Evolutionary conservation across 2,797 vertebrate species (phyloP).

Genomic region (Poeciliopsis presidionis): DNA sequence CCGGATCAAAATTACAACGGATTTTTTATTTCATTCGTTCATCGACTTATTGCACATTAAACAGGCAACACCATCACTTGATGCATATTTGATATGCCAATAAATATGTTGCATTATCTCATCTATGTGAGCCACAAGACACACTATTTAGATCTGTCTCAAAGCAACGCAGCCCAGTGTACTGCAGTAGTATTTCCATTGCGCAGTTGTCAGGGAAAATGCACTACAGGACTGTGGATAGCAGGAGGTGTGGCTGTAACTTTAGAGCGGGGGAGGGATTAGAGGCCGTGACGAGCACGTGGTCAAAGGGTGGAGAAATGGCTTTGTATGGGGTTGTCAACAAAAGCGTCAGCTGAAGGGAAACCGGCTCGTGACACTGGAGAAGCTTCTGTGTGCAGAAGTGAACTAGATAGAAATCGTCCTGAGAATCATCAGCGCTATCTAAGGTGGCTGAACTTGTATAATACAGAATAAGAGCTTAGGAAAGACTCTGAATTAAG

Average conservation of each 20-base stretch:
- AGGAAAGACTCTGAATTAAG: not conserved
- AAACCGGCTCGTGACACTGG: slow-evolving; percentile 22
- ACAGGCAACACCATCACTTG: not conserved
- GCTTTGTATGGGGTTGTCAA: slow-evolving; percentile 69
- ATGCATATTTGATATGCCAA: not conserved
- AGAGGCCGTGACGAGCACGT: slow-evolving; percentile 68
- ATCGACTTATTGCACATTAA: not conserved
- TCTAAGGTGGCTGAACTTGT: not conserved
- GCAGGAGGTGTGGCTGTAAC: slow-evolving; percentile 42
- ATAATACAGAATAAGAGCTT: not conserved
- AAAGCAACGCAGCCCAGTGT: slow-evolving; percentile 2
- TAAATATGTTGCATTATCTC: not conserved
- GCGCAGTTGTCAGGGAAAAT: slow-evolving; percentile 49
- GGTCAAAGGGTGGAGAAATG: slow-evolving; percentile 68
- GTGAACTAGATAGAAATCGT: slow-evolving; percentile 45
- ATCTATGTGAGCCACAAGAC: slow-evolving; percentile 2
- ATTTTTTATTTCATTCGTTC: not conserved
- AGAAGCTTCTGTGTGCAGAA: slow-evolving; percentile 44
- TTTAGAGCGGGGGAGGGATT: slow-evolving; percentile 35
- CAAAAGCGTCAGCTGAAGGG: slow-evolving; percentile 63
- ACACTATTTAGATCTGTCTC: slow-evolving; percentile 7
- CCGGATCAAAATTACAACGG: not conserved
- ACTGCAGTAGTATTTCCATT: slow-evolving; percentile 61
- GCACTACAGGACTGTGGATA: slow-evolving; percentile 12
- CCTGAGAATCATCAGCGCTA: not conserved